These are phyloP conservation scores for Leistus spinibarbis DNA, from an alignment of 2,888 invertebrate species.

Conservation along the genomic window DNA sequence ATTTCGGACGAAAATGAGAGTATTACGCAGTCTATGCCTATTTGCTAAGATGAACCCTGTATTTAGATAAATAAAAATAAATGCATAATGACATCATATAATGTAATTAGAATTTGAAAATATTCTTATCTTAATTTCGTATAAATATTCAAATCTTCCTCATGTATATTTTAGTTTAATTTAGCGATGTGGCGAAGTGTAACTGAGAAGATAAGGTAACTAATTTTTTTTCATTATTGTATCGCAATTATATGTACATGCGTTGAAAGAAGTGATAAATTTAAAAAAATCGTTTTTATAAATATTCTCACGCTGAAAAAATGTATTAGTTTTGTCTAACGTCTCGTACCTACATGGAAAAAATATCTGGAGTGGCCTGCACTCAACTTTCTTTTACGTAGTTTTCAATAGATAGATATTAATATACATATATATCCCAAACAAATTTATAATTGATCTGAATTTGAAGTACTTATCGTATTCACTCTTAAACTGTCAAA, in stretches of 20 bases:
- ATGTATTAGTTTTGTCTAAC: too few relatives aligned
- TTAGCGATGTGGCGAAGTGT: background rate
- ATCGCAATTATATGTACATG: background rate
- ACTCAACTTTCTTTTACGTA: too few relatives aligned
- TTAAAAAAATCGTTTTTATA: too few relatives aligned
- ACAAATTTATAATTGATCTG: too few relatives aligned
- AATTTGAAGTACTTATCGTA: too few relatives aligned
- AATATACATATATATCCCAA: too few relatives aligned
- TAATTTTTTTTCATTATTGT: background rate
- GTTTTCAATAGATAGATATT: too few relatives aligned
- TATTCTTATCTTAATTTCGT: background rate
- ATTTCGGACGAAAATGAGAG: background rate
- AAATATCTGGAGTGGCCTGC: too few relatives aligned
- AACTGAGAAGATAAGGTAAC: background rate
- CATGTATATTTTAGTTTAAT: background rate
- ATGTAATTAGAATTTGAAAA: background rate
- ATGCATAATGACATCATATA: background rate
- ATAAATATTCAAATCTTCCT: background rate
- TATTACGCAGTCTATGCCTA: background rate
- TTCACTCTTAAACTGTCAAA: too few relatives aligned
- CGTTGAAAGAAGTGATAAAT: background rate
- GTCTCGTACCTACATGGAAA: too few relatives aligned
- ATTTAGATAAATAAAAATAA: background rate
- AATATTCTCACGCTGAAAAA: too few relatives aligned
- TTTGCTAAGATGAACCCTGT: background rate